Base-by-base conservation (phyloP, 2,888 invertebrate species). In the Eurytoma californica region DNA sequence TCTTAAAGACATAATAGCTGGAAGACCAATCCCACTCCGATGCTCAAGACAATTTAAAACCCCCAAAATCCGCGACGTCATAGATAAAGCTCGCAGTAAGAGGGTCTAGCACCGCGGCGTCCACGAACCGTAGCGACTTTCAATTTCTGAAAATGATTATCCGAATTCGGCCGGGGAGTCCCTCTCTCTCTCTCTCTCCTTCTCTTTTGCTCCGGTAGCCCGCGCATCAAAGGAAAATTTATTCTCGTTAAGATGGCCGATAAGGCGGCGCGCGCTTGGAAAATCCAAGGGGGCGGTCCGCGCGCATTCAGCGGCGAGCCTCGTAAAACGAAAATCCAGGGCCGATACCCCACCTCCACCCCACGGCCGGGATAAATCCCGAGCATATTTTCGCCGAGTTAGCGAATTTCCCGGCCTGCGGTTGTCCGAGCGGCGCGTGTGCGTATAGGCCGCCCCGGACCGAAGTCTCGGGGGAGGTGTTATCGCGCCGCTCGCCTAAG, bases 371-470 rank as follows among this genome's bases (percentile, higher is more conserved):
- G 83, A 83, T 85, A 84, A 86, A 87, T 88, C 88, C 87, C 86
- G 85, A 88, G 86, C 87, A 89, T 88, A 89, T 89, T 89, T 88
- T 87, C 86, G 87, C 88, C 83, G 86, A 86, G 87, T 89, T 89
- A 86, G 88, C 88, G 85, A 87, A 88, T 89, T 87, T 58, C 53
- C 63, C 18, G 53, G 16, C 9, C 49, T 16, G 24, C 20, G 39
- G 39, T 39, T 39, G 39, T 39, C 7, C 39, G 39, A 39, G 7
- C 39, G 39, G 9, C 1, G 39, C 39, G 9, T 9, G 9, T 2
- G 39, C 9, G 30, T 12, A 78, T 39, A 80, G 82, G 76, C 77
- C 51, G 78, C 70, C 81, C 81, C 83, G 80, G 80, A 76, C 67
- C 82, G 77, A 75, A 73, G 67, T 83, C 84, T 82, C 85, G 51